Evolutionary conservation across 2,888 invertebrate species (phyloP).

Genomic region (Anarsia innoxiella): DNA sequence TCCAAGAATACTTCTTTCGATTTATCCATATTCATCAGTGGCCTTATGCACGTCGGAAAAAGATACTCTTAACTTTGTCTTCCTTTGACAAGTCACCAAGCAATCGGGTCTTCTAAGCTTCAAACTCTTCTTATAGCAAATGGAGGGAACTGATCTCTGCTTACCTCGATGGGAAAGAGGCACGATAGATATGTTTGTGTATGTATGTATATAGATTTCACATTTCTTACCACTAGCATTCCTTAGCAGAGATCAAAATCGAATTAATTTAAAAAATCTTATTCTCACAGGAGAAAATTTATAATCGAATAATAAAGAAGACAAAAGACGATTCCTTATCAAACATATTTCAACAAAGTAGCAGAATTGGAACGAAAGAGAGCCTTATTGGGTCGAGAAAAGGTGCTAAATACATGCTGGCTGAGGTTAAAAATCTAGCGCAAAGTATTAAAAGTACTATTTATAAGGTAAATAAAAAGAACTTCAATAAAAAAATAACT

Average conservation of each 20-base stretch:
- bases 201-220: no score
- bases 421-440: slow-evolving; percentile 29
- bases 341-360: slow-evolving; percentile 12
- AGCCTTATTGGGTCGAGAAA: slow-evolving; percentile 24
- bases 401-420: slow-evolving; percentile 34
- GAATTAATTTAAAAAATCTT: background rate
- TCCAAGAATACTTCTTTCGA: no score
- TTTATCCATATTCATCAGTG: no score
- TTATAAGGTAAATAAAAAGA: slow-evolving; percentile 42
- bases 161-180: no score
- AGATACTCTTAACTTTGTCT: no score
- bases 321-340: slow-evolving; percentile 21
- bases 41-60: no score
- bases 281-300: slow-evolving; percentile 38
- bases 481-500: no score
- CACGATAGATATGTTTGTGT: no score
- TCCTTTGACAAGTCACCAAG: no score
- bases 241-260: background rate
- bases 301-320: slow-evolving; percentile 28
- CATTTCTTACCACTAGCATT: background rate
- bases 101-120: no score
- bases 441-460: slow-evolving; percentile 34
- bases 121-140: no score
- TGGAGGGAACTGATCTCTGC: no score
- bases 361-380: slow-evolving; percentile 1